Conservation (phyloP, 2,888 invertebrate genomes). For the Lomographa bimaculata region DNA sequence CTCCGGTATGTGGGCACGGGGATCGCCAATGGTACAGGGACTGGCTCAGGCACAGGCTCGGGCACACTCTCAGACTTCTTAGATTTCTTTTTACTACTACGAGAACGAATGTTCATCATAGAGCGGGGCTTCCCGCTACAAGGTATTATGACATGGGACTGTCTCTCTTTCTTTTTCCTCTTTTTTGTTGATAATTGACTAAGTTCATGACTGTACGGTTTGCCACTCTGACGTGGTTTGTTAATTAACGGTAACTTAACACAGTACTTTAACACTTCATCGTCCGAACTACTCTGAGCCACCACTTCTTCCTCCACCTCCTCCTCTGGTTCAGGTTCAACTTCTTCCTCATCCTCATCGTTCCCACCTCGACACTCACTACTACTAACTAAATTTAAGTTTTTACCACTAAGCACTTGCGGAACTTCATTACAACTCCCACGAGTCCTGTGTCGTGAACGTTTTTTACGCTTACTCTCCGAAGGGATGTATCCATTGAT, state of each 20-base stretch:
- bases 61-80: slow-evolving; percentile 64
- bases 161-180: slow-evolving; percentile 71
- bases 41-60: slow-evolving; percentile 11
- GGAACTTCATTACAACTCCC: slow-evolving; percentile 59
- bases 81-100: slow-evolving; percentile 77
- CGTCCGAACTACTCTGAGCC: slow-evolving; percentile 70
- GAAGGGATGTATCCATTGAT: slow-evolving; percentile 66
- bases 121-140: slow-evolving; percentile 80
- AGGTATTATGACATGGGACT: slow-evolving; percentile 67
- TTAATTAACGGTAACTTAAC: slow-evolving; percentile 75
- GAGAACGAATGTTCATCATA: slow-evolving; percentile 76
- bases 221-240: slow-evolving; percentile 72
- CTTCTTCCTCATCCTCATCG: slow-evolving; percentile 54
- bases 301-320: slow-evolving; percentile 46
- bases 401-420: slow-evolving; percentile 79
- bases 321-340: slow-evolving; percentile 42
- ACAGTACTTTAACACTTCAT: slow-evolving; percentile 75
- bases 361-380: slow-evolving; percentile 65
- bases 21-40: slow-evolving; percentile 3
- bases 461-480: slow-evolving; percentile 70
- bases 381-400: slow-evolving; percentile 80
- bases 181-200: slow-evolving; percentile 82
- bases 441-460: slow-evolving; percentile 63
- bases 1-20: slow-evolving; percentile 78
- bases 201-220: slow-evolving; percentile 82